Evolutionary conservation across 1,140 invertebrate species (phyloP), one percentile per base, ranked within the genome.

Genomic region (Monomorium pharaonis): DNA sequence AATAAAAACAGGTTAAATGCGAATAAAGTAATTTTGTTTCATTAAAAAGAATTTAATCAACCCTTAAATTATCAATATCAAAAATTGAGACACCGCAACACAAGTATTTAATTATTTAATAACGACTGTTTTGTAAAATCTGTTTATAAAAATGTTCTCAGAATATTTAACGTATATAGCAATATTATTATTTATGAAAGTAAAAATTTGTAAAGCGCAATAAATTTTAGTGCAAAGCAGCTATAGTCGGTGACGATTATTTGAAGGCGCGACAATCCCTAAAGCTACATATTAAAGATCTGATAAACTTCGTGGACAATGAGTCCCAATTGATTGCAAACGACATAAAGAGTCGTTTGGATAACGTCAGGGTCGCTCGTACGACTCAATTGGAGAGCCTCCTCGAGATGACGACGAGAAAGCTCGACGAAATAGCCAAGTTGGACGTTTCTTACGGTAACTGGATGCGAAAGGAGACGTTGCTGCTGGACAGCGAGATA

Each of bases 211-310:
- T 75, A 60, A 75, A 54, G 0, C 1, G 0, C 27, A 24, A 76
- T 47, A 37, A 86, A 60, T 83, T 88, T 30, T 67, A 91, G 88
- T 90, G 87, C 24, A 62, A 77, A n/a, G 30, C 16, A 21, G 86
- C 27, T 24, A 80, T n/a, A 27, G 56, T 70, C 1, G 12, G 37
- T 18, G 87, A 91, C 9, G 44, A 74, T 63, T 92, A 92, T 33
- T n/a, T 60, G 9, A 65, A 76, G 33, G 60, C 51, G 0, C 70
- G 69, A 12, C 47, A 75, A 30, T 30, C 62, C 0, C 3, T 88
- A 12, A 70, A 78, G 42, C n/a, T 44, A 9, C 56, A 18, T 0
- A n/a, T 74, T 0, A 51, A 89, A n/a, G 58, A 49, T 12, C 14
- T 92, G 0, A 16, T 75, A 10, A 62, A 76, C 4, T 51, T 84